Base-by-base conservation (phyloP, 2,113 vertebrate species). In the Elachura formosa region DNA sequence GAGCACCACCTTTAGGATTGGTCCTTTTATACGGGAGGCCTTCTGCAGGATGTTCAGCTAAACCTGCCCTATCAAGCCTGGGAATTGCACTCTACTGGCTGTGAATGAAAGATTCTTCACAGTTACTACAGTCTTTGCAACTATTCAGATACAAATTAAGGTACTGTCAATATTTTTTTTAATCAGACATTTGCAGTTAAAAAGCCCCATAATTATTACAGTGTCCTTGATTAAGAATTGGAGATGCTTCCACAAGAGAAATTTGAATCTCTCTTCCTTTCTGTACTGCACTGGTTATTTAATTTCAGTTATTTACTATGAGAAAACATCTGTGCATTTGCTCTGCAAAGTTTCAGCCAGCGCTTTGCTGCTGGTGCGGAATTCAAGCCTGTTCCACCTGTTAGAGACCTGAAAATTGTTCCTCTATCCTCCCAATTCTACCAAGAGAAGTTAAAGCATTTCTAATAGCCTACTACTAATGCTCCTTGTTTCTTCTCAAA, bases 11-110 rank as follows among this genome's bases (percentile, higher is more conserved):
- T 98, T 99, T 87, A 98, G 90, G 74, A 96, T 98, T 97, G 95
- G 95, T 6, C 96, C 19, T 98, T 99, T 91, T 93, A 95, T 18
- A 96, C 98, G 1, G 75, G 99, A 80, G 97, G 98, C 12, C 92
- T 99, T 67, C 92, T 99, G 51, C 99, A 99, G 92, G 97, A 99
- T n/a, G 94, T 95, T 1, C 98, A 99, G 9, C 73, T 97, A 76
- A 98, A 99, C 85, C 96, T 99, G 98, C 99, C 99, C 0, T 99
- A 98, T 59, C 98, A 96, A 80, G 98, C 96, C 8, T 99, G 99
- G 99, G 98, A 99, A 87, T 90, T 99, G 24, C 96, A 46, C 24
- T 99, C 99, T 3, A 80, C 97, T 11, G 97, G 85, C n/a, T 5
- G 31, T 34, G 11, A 94, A 99, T 89, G 93, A 97, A 10, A 98